Percentiles rank a stretch among this genome's conserved stretches.
Conservation (phyloP, 1,140 invertebrate species). For the Drosophila nasuta region DNA sequence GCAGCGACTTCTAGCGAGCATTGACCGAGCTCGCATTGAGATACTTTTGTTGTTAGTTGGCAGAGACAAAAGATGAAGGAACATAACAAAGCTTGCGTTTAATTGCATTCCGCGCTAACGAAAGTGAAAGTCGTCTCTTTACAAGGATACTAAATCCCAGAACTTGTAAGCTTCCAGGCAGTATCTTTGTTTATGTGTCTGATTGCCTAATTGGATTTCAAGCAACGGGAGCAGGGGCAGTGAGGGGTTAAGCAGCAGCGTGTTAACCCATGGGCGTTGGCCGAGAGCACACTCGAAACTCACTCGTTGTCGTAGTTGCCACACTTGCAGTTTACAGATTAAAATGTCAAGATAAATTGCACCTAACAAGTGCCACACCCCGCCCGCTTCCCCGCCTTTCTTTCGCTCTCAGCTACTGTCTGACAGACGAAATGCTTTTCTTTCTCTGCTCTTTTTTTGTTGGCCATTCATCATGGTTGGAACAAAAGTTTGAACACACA, state of each 20-base stretch:
- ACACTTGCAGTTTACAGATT: slow-evolving; percentile 53
- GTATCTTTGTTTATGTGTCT: slow-evolving; percentile 65
- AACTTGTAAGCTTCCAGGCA: slow-evolving; percentile 19
- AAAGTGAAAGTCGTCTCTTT: slow-evolving; percentile 66
- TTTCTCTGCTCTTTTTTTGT: slow-evolving; percentile 20
- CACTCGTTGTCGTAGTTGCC: not conserved
- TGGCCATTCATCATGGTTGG: slow-evolving; percentile 57
- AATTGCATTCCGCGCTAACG: slow-evolving; percentile 67
- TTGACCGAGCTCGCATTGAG: slow-evolving; percentile 29
- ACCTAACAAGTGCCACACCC: slow-evolving; percentile 43
- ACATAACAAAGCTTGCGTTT: slow-evolving; percentile 55
- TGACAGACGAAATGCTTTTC: slow-evolving; percentile 35
- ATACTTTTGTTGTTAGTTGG: slow-evolving; percentile 48
- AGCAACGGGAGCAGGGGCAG: not conserved
- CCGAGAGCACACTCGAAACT: slow-evolving; percentile 6
- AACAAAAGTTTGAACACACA: slow-evolving; percentile 41
- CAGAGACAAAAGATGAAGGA: slow-evolving; percentile 47
- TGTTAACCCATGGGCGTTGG: slow-evolving; percentile 50
- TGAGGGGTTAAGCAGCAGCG: slow-evolving; percentile 45
- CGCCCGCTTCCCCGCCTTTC: not conserved
- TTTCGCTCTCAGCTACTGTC: slow-evolving; percentile 46
- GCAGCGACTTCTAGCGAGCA: slow-evolving; percentile 41
- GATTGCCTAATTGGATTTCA: slow-evolving; percentile 71
- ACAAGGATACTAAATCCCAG: slow-evolving; percentile 5
- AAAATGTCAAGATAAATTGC: slow-evolving; percentile 74